These are phyloP conservation scores for Ametastegia equiseti DNA, from an alignment of 2,888 invertebrate species.

Conservation along the genomic window DNA sequence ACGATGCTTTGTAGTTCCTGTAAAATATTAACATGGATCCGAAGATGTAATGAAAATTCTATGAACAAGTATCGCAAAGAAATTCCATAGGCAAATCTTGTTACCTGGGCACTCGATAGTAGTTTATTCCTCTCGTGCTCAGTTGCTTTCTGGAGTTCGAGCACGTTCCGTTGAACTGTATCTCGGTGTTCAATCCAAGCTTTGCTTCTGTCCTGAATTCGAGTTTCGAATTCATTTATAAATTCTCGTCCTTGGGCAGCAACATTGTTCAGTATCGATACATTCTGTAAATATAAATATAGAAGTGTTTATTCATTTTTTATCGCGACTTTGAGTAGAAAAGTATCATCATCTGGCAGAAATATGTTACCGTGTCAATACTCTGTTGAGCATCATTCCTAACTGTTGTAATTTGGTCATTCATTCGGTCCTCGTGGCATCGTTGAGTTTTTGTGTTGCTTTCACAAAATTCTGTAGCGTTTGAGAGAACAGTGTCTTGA, in stretches of 20 bases:
- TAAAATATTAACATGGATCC: slow-evolving; percentile 38
- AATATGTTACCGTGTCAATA: slow-evolving; percentile 62
- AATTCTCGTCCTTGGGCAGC: slow-evolving; percentile 50
- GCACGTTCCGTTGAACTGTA: slow-evolving; percentile 56
- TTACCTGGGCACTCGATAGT: slow-evolving; percentile 15
- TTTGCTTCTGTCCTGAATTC: slow-evolving; percentile 58
- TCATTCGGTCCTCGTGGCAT: slow-evolving; percentile 59
- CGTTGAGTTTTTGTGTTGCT: slow-evolving; percentile 53
- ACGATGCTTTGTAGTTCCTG: slow-evolving; percentile 63
- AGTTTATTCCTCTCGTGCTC: slow-evolving; percentile 58
- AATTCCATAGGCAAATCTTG: neutral
- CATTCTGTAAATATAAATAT: slow-evolving; percentile 7
- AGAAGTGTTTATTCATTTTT: slow-evolving; percentile 48
- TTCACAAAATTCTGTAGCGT: slow-evolving; percentile 1
- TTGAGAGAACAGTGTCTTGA: neutral
- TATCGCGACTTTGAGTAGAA: slow-evolving; percentile 61
- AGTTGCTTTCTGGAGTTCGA: slow-evolving; percentile 59
- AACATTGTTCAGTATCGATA: slow-evolving; percentile 3
- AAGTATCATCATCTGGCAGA: neutral
- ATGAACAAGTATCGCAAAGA: neutral
- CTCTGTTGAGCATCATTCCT: slow-evolving; percentile 57
- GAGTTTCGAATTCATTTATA: slow-evolving; percentile 61
- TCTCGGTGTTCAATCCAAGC: slow-evolving; percentile 59
- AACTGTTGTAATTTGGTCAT: slow-evolving; percentile 57
- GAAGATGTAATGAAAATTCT: neutral